Evolutionary conservation across 2,113 vertebrate genomes (phyloP), one percentile per base, ranked within the genome.

Genomic region (Eolophus roseicapilla): DNA sequence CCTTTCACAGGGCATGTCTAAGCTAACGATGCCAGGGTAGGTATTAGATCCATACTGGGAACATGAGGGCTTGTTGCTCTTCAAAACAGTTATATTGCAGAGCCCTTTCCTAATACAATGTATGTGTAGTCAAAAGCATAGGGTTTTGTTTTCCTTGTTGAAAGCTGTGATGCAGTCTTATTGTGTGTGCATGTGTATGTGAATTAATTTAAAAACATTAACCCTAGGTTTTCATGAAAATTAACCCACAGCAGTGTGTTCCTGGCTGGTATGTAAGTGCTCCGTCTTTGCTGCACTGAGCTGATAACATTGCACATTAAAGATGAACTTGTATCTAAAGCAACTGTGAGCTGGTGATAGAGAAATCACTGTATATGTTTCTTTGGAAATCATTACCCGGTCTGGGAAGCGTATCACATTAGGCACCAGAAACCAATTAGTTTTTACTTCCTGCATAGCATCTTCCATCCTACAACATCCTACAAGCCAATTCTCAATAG

Each of bases 81-180:
- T 63, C 69, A 14, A 6, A 59, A 23, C 19, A 73, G 37, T 49
- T 28, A 2, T 17, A 16, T 17, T 27, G 25, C 75, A 53, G 33
- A 82, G 49, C 41, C 23, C 25, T 81, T 59, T 65, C n/a, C 10
- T 44, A 52, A 50, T 5, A 17, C 33, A 24, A 9, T 24, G 5
- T 23, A 5, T 70, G 77, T 74, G 80, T n/a, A 63, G 79, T 79
- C 95, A 96, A 52, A 94, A 20, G 52, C 86, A 88, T 44, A 62
- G 82, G 49, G 43, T 21, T 82, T 75, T 70, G 29, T 9, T 24
- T 16, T 27, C 37, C 70, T 46, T 64, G 50, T 94, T 90, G 63
- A 93, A 68, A 94, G 81, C 78, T 85, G 59, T 13, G 25, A 39
- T 81, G 52, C 73, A 47, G 25, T 62, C 65, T 60, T 53, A 25